A percentile compares a stretch with the other conserved stretches of the same genome.
Conservation (phyloP, 2,888 invertebrate genomes). For the Leptinotarsa haldemani region DNA sequence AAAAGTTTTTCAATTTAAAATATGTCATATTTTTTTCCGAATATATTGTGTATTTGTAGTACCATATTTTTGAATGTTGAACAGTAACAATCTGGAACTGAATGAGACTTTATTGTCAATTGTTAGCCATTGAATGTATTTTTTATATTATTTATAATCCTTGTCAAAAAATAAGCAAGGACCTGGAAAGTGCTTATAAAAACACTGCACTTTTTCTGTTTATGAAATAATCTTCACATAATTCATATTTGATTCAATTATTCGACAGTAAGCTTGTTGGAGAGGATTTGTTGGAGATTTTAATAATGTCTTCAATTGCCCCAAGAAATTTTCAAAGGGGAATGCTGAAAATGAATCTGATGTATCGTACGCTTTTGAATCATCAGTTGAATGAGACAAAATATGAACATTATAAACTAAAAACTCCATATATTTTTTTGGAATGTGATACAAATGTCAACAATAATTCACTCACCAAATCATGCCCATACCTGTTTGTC, state of each 20-base stretch:
- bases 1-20: constrained; percentile 22
- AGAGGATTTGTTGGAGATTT: constrained; percentile 37
- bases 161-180: constrained; percentile 19
- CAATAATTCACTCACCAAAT: constrained; percentile 25
- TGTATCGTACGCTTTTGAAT: constrained; percentile 40
- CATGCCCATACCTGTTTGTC: constrained; percentile 17
- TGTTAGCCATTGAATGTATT: constrained; percentile 20
- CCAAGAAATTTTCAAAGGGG: constrained; percentile 44
- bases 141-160: constrained; percentile 27
- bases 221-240: constrained; percentile 18
- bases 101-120: constrained; percentile 24
- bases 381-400: constrained; percentile 43
- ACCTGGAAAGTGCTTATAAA: constrained; percentile 26
- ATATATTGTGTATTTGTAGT: constrained; percentile 27
- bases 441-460: constrained; percentile 25
- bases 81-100: constrained; percentile 26
- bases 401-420: constrained; percentile 43
- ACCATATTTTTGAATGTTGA: constrained; percentile 23
- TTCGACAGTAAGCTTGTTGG: constrained; percentile 33
- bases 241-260: constrained; percentile 27
- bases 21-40: constrained; percentile 16
- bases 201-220: constrained; percentile 22
- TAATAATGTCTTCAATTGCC: constrained; percentile 36
- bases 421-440: constrained; percentile 44
- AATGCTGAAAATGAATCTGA: constrained; percentile 43